A percentile compares a stretch with the other conserved stretches of the same genome.
Conservation (phyloP, 2,888 invertebrate genomes). For the Conistra vaccinii region DNA sequence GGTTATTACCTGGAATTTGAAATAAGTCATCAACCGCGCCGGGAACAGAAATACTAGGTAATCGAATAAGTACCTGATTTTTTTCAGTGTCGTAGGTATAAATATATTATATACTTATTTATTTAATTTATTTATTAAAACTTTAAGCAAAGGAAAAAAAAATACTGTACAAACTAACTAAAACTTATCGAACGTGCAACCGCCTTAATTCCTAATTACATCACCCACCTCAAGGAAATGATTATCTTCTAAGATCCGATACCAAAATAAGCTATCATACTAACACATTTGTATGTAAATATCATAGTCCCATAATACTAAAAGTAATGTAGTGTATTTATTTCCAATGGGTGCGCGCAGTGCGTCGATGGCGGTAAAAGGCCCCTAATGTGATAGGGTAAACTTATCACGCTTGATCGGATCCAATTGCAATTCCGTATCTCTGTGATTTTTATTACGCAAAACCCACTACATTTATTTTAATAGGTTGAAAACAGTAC, state of each 20-base stretch:
- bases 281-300: conserved; percentile 49
- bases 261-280: conserved; percentile 39
- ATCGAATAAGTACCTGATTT: neutral
- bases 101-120: too few relatives aligned
- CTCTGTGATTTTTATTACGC: conserved; percentile 34
- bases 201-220: neutral
- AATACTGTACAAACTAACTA: too few relatives aligned
- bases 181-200: neutral
- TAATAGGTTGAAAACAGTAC: neutral
- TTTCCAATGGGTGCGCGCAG: conserved; percentile 37
- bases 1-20: neutral
- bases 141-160: too few relatives aligned
- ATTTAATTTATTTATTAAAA: too few relatives aligned
- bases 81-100: too few relatives aligned
- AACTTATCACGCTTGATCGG: conserved; percentile 49
- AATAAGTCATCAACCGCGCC: neutral
- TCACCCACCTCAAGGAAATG: conserved; percentile 22
- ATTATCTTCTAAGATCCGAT: conserved; percentile 16
- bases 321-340: conserved; percentile 54
- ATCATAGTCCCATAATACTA: conserved; percentile 38
- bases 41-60: neutral
- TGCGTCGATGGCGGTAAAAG: conserved; percentile 26
- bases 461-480: neutral
- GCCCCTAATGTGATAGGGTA: conserved; percentile 43
- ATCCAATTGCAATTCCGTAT: conserved; percentile 44